These are phyloP conservation scores for Triplophysa yarkandensis DNA, from an alignment of 2,797 vertebrate species.

Conservation along the genomic window DNA sequence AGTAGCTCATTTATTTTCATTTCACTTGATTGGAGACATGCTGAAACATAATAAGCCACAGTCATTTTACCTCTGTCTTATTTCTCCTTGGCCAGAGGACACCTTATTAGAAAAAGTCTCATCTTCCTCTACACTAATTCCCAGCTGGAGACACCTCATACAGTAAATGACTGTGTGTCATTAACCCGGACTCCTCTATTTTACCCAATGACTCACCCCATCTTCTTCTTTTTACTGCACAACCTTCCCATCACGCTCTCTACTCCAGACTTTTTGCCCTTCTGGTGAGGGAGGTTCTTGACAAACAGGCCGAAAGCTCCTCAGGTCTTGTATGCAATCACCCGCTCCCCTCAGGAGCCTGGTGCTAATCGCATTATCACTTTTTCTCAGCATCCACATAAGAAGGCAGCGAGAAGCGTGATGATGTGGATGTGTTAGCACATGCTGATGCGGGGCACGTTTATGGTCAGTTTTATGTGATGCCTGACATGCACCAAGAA, in stretches of 20 bases:
- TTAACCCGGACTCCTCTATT: slow-evolving; percentile 16
- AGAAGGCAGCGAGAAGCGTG: slow-evolving; percentile 9
- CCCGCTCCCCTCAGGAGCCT: slow-evolving; percentile 21
- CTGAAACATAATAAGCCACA: neutral
- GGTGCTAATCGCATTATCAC: slow-evolving; percentile 26
- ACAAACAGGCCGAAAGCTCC: slow-evolving; percentile 28
- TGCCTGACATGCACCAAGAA: neutral
- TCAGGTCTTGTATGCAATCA: slow-evolving; percentile 34
- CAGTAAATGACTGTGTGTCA: slow-evolving; percentile 46
- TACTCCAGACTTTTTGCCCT: neutral
- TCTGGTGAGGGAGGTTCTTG: slow-evolving; percentile 9
- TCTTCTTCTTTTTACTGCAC: slow-evolving; percentile 44
- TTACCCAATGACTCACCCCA: slow-evolving; percentile 36
- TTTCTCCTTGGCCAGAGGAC: slow-evolving; percentile 1
- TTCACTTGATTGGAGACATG: slow-evolving; percentile 1
- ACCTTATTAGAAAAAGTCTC: neutral
- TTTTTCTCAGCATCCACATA: slow-evolving; percentile 13
- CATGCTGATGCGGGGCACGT: neutral
- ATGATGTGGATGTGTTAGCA: neutral
- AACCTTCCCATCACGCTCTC: slow-evolving; percentile 17
- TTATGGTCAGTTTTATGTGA: neutral
- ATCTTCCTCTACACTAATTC: neutral
- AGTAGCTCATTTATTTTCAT: neutral
- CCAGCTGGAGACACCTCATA: slow-evolving; percentile 8
- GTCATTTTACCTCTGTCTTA: neutral